Evolutionary conservation across 2,797 vertebrate genomes (phyloP).

Genomic region (Capromys pilorides): DNA sequence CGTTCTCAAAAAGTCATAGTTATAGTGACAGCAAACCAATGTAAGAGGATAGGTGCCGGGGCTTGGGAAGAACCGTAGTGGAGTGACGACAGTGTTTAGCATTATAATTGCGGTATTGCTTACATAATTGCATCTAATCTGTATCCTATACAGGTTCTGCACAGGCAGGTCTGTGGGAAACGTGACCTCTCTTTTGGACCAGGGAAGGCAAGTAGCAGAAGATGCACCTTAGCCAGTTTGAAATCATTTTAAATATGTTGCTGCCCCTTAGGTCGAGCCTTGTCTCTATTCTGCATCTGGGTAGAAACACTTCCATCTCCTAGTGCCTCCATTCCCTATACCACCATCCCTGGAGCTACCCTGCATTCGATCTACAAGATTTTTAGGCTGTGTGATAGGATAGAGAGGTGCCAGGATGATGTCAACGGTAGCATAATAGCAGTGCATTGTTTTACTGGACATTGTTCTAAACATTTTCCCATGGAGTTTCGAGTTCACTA

Average conservation of each 20-base stretch:
- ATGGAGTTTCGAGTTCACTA: background rate
- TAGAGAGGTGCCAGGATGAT: background rate
- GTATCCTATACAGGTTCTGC: background rate
- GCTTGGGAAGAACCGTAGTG: background rate
- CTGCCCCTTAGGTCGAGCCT: background rate
- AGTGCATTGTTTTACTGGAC: background rate
- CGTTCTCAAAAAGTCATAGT: background rate
- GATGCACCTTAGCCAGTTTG: background rate
- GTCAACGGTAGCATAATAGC: background rate
- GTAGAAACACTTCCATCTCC: background rate
- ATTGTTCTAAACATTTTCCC: background rate
- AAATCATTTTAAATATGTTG: background rate
- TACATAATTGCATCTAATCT: background rate
- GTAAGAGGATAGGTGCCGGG: background rate
- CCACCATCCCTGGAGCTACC: background rate
- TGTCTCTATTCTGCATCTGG: background rate
- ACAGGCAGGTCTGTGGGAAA: background rate
- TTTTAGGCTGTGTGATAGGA: background rate
- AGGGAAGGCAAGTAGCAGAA: background rate
- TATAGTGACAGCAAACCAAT: background rate
- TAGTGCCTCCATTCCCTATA: too few species aligned
- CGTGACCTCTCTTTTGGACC: background rate
- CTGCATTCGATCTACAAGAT: background rate
- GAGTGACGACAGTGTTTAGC: background rate
- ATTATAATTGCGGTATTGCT: background rate